These are phyloP conservation scores for Litoditis marina DNA, from an alignment of 2,888 invertebrate genomes.

Conservation along the genomic window DNA sequence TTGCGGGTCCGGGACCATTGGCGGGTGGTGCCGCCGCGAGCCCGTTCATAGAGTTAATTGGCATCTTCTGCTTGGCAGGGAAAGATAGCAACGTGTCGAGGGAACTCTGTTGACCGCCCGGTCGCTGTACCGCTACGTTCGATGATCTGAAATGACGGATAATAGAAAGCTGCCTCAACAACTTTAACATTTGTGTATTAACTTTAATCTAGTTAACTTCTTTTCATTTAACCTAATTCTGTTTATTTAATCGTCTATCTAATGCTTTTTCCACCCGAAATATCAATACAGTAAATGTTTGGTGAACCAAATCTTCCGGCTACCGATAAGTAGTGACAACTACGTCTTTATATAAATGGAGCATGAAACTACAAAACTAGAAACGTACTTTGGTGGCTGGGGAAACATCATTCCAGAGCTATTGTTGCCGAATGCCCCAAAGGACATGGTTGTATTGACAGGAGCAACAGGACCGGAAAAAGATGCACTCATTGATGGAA, in stretches of 20 bases:
- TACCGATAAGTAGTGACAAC: too few species aligned
- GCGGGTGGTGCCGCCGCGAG: not conserved
- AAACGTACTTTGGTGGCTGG: slow-evolving; percentile 1
- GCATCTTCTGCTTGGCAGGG: slow-evolving; percentile 18
- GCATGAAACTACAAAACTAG: too few species aligned
- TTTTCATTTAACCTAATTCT: too few species aligned
- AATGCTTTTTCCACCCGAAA: not conserved
- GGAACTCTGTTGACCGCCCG: not conserved
- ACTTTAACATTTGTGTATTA: not conserved
- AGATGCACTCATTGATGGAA: too few species aligned
- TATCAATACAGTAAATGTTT: too few species aligned
- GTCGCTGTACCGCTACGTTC: slow-evolving; percentile 17
- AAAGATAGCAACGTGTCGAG: slow-evolving; percentile 19
- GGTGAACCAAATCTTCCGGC: too few species aligned
- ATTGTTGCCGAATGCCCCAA: not conserved
- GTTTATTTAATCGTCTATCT: not conserved
- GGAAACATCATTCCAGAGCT: slow-evolving; percentile 3
- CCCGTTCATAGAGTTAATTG: slow-evolving; percentile 2
- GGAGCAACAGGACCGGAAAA: not conserved
- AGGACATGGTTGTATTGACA: not conserved
- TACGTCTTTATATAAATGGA: too few species aligned
- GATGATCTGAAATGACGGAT: slow-evolving; percentile 11
- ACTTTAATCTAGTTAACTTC: too few species aligned
- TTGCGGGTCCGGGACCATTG: not conserved
- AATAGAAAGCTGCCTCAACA: too few species aligned